Evolutionary conservation across 2,888 invertebrate genomes (phyloP).

Genomic region (Oxyscelio sp.): DNA sequence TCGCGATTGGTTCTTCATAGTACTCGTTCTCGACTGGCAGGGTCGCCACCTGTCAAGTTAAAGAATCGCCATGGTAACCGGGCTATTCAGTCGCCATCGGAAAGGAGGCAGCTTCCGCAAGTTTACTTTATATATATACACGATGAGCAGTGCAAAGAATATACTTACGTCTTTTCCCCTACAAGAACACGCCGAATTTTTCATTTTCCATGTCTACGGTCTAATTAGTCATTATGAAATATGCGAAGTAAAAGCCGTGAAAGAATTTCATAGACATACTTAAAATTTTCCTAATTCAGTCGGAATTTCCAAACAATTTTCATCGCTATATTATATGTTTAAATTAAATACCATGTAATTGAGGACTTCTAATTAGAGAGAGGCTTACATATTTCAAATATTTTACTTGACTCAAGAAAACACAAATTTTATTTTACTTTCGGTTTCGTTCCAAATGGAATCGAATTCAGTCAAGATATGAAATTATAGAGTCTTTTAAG

Average conservation of each 20-base stretch:
- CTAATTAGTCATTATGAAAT: constrained; percentile 51
- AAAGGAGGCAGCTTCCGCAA: constrained; percentile 66
- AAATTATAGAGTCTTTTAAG: too few relatives aligned
- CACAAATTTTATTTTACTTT: too few relatives aligned
- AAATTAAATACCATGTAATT: too few relatives aligned
- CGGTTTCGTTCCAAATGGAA: too few relatives aligned
- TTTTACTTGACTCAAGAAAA: too few relatives aligned
- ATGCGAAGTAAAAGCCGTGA: constrained; percentile 1
- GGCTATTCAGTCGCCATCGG: constrained; percentile 78
- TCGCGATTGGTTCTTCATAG: constrained; percentile 87
- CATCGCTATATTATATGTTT: constrained; percentile 6
- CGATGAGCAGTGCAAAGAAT: constrained; percentile 36
- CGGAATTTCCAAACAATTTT: not conserved
- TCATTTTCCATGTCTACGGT: constrained; percentile 35
- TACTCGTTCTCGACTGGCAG: constrained; percentile 76
- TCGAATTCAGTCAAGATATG: too few relatives aligned
- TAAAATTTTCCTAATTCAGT: not conserved
- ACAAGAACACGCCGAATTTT: constrained; percentile 36
- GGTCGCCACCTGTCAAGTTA: constrained; percentile 86
- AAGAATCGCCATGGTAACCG: constrained; percentile 88
- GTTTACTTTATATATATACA: constrained; percentile 75
- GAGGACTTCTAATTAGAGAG: too few relatives aligned
- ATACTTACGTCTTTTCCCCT: constrained; percentile 33
- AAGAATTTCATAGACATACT: constrained; percentile 3
- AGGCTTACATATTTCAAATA: too few relatives aligned